phyloP scores from a whole-genome alignment of 2,888 invertebrate genomes.

The Crematogaster levior region DNA sequence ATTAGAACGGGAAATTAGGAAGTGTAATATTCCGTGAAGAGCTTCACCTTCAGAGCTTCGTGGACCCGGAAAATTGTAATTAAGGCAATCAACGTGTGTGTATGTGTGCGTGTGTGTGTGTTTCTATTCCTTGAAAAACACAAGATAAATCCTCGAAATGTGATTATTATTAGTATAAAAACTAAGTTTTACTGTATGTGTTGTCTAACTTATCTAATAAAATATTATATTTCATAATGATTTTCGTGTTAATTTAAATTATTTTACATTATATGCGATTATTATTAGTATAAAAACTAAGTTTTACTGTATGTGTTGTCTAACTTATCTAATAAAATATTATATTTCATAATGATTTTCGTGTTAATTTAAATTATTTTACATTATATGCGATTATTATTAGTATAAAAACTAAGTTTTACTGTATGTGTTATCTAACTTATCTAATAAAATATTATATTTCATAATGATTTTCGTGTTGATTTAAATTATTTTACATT shows the following conservation, averaged over 20 bases:
- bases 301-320: no score
- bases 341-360: neutral
- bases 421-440: no score
- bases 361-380: neutral
- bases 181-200: neutral
- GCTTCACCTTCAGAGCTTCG: neutral
- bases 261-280: neutral
- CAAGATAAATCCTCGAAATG: neutral
- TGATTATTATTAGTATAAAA: neutral
- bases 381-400: neutral
- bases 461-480: neutral
- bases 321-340: no score
- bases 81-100: no score
- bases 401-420: no score
- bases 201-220: neutral
- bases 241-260: neutral
- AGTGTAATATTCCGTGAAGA: slow-evolving; percentile 1
- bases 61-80: neutral
- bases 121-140: no score
- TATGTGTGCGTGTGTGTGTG: no score
- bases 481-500: neutral
- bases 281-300: no score
- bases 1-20: neutral
- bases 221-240: neutral
- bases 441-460: no score